Conservation (phyloP, 2,113 vertebrate genomes). For the Jacana jacana region DNA sequence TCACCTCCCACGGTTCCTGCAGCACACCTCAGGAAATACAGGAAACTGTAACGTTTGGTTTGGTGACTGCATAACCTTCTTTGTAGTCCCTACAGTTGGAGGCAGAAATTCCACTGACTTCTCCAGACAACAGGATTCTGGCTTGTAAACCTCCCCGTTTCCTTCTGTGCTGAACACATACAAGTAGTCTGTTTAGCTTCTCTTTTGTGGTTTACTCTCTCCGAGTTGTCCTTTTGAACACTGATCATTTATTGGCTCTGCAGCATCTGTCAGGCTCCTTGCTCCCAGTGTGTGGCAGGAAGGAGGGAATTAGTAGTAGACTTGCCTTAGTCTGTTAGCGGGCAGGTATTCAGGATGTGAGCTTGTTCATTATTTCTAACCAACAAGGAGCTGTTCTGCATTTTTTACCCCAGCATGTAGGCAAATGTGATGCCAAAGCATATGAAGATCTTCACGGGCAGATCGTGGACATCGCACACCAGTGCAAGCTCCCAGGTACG, state of each 20-base stretch:
- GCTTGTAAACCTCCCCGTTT: neutral
- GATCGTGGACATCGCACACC: neutral
- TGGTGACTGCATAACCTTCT: neutral
- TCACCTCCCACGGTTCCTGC: neutral
- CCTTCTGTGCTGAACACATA: neutral
- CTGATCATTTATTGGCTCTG: neutral
- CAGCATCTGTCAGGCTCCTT: neutral
- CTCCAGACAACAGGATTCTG: neutral
- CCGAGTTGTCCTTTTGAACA: neutral
- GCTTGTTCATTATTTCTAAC: neutral
- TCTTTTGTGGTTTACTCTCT: neutral
- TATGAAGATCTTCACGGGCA: neutral
- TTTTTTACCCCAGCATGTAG: conserved; percentile 69
- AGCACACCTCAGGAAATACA: neutral
- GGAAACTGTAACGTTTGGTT: neutral
- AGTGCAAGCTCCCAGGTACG: conserved; percentile 64
- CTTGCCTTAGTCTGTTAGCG: neutral
- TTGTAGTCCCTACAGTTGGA: neutral
- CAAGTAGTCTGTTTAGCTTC: neutral
- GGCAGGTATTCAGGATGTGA: neutral
- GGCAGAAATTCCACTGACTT: neutral
- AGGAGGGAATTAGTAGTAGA: neutral
- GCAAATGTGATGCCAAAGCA: conserved; percentile 64
- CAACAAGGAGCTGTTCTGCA: neutral
- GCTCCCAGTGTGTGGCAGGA: neutral